phyloP scores from a whole-genome alignment of 2,113 vertebrate genomes.

The Sinocyclocheilus anophthalmus region DNA sequence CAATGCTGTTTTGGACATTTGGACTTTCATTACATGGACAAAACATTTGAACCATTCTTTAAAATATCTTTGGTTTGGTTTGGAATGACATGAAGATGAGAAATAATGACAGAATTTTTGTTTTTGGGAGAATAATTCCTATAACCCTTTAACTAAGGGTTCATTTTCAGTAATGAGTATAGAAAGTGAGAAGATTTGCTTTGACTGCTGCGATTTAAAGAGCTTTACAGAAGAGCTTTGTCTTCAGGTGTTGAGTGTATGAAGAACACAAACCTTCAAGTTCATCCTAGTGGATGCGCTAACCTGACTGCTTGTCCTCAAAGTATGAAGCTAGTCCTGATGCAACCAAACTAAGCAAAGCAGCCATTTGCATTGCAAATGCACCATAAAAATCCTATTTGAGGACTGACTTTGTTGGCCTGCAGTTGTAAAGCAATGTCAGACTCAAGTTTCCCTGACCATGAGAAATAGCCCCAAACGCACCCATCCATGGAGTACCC shows the following conservation, averaged over 20 bases:
- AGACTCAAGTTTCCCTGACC: conserved; percentile 55
- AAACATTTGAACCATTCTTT: no score
- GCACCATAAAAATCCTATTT: conserved; percentile 66
- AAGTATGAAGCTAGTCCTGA: conserved; percentile 48
- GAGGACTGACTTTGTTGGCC: background rate
- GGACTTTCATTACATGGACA: no score
- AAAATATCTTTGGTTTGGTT: no score
- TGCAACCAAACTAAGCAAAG: conserved; percentile 61
- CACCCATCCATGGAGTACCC: conserved; percentile 52
- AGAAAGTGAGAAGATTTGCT: background rate
- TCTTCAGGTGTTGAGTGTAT: background rate
- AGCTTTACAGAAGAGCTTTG: background rate
- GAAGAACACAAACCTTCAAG: background rate
- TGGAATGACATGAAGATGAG: no score
- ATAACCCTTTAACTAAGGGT: background rate
- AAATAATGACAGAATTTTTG: no score
- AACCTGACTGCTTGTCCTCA: conserved; percentile 32
- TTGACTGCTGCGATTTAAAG: background rate
- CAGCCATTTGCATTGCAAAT: conserved; percentile 71
- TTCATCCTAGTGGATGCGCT: conserved; percentile 10
- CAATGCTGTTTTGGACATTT: no score
- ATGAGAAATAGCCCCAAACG: conserved; percentile 30
- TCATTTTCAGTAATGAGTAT: background rate
- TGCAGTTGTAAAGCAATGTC: conserved; percentile 44
- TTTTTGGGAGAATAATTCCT: background rate